Conservation (phyloP, 2,113 vertebrate genomes). For the Nothobranchius furzeri region DNA sequence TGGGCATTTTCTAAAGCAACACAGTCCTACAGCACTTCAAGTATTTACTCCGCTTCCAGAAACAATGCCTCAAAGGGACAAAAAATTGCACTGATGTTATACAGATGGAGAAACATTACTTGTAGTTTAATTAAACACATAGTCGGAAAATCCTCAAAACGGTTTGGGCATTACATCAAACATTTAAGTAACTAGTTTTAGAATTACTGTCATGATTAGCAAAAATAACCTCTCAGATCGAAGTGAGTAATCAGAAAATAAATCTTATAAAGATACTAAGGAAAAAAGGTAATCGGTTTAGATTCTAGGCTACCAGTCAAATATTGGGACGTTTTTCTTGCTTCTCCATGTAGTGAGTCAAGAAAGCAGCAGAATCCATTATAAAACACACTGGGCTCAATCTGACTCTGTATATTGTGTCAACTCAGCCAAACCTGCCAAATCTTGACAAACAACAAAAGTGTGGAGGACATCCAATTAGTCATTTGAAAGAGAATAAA, state of each 20-base stretch:
- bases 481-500: slow-evolving; percentile 12
- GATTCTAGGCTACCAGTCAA: not conserved
- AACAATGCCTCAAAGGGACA: slow-evolving; percentile 34
- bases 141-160: slow-evolving; percentile 1
- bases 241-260: not conserved
- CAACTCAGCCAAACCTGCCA: slow-evolving; percentile 30
- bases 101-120: slow-evolving; percentile 16
- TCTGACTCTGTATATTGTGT: slow-evolving; percentile 28
- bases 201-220: slow-evolving; percentile 1
- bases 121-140: not conserved
- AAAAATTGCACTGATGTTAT: slow-evolving; percentile 39
- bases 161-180: not conserved
- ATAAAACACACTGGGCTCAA: slow-evolving; percentile 20
- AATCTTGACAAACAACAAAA: slow-evolving; percentile 34
- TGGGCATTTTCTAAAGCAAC: slow-evolving; percentile 48
- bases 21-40: slow-evolving; percentile 47
- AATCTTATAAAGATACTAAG: not conserved
- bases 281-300: not conserved
- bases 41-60: slow-evolving; percentile 47
- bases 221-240: slow-evolving; percentile 2
- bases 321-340: slow-evolving; percentile 2
- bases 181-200: not conserved
- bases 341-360: slow-evolving; percentile 24
- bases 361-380: slow-evolving; percentile 13
- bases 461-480: slow-evolving; percentile 19